Evolutionary conservation across 2,797 vertebrate genomes (phyloP).

Genomic region (Sebastes cheni): DNA sequence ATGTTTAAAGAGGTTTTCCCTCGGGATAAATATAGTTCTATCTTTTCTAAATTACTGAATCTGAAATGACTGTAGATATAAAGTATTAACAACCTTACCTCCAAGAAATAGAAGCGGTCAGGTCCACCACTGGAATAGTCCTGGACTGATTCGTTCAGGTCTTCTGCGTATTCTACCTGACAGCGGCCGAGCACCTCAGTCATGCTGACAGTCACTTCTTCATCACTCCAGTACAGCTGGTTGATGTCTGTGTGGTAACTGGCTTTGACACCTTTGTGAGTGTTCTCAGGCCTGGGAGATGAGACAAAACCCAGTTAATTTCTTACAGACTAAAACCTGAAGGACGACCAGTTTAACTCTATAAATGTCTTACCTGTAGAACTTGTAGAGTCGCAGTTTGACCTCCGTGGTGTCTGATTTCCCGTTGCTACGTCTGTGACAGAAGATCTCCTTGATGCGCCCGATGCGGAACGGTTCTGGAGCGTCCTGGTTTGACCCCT

Average conservation of each 20-base stretch:
- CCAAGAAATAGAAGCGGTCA: constrained; percentile 95
- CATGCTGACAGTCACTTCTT: constrained; percentile 89
- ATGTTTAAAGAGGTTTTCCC: not conserved
- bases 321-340: not conserved
- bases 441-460: constrained; percentile 93
- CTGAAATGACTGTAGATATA: not conserved
- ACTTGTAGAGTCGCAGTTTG: constrained; percentile 90
- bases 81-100: constrained; percentile 77
- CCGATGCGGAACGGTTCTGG: constrained; percentile 92
- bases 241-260: constrained; percentile 96
- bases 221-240: constrained; percentile 96
- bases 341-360: not conserved
- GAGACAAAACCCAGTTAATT: not conserved
- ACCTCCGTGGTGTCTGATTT: constrained; percentile 87
- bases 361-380: constrained; percentile 85
- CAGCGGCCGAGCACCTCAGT: constrained; percentile 89
- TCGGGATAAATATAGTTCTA: too few relatives aligned
- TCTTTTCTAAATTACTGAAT: not conserved
- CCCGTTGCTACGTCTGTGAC: constrained; percentile 86
- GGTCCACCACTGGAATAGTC: constrained; percentile 88
- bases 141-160: constrained; percentile 87
- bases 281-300: constrained; percentile 91
- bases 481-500: constrained; percentile 94
- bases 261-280: constrained; percentile 90
- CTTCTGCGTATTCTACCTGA: constrained; percentile 91